A percentile compares a stretch with the other conserved stretches of the same genome.
phyloP scores from a whole-genome alignment of 2,113 vertebrate species.

The Prinia subflava region DNA sequence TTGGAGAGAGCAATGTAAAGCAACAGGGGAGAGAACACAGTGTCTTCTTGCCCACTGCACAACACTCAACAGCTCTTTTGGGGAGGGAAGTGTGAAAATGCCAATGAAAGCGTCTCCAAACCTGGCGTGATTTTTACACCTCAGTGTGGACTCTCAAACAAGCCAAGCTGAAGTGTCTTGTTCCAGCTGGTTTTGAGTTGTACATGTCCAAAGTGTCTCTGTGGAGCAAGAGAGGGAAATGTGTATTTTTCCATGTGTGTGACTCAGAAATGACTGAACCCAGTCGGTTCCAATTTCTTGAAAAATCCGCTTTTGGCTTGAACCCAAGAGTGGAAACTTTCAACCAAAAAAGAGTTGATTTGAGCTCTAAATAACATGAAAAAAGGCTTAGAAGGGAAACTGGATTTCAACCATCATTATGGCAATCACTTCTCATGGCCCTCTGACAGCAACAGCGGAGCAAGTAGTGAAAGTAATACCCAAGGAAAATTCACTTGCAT shows the following conservation, averaged over 20 bases:
- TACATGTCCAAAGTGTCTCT: conserved; percentile 36
- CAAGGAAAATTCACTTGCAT: conserved; percentile 37
- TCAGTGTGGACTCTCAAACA: conserved; percentile 7
- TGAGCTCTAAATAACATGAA: conserved; percentile 33
- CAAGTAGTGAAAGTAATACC: conserved; percentile 56
- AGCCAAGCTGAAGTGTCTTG: conserved; percentile 45
- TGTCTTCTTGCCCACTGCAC: not conserved
- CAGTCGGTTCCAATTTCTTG: conserved; percentile 54
- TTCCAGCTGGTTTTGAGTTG: conserved; percentile 47
- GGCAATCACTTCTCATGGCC: conserved; percentile 49
- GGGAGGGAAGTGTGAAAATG: not conserved
- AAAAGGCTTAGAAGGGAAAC: conserved; percentile 53
- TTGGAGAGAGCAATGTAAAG: conserved; percentile 42
- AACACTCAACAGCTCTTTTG: not conserved
- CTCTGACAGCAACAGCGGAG: conserved; percentile 23
- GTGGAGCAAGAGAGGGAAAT: not conserved
- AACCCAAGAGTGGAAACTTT: conserved; percentile 51
- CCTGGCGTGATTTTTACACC: conserved; percentile 44
- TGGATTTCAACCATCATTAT: conserved; percentile 47
- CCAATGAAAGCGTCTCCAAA: not conserved
- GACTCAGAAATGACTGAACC: conserved; percentile 59
- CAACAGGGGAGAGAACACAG: not conserved
- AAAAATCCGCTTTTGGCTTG: conserved; percentile 52
- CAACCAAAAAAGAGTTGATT: conserved; percentile 47
- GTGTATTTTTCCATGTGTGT: conserved; percentile 59